These are phyloP conservation scores for Bilobella aurantiaca DNA, from an alignment of 1,140 invertebrate genomes.

Conservation along the genomic window DNA sequence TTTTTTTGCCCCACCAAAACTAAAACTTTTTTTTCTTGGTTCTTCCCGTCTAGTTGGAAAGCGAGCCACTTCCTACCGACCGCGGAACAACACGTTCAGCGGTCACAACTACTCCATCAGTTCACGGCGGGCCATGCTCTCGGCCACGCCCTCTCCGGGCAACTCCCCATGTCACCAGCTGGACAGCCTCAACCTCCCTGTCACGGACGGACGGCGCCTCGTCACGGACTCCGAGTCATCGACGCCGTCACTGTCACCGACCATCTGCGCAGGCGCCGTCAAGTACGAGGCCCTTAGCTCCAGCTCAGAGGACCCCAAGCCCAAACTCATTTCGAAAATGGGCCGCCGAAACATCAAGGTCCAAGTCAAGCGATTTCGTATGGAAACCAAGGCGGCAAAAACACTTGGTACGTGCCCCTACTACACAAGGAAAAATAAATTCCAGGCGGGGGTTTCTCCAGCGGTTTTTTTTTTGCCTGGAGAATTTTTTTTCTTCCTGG, in stretches of 20 bases:
- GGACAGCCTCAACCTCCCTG: constrained; percentile 37
- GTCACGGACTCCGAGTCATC: constrained; percentile 30
- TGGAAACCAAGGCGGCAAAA: constrained; percentile 89
- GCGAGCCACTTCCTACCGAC: constrained; percentile 28
- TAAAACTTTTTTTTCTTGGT: not conserved
- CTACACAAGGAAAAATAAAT: constrained; percentile 5
- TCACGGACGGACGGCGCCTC: constrained; percentile 45
- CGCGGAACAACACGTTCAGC: constrained; percentile 36
- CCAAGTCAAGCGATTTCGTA: constrained; percentile 69
- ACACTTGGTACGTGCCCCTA: constrained; percentile 56
- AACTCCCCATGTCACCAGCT: not conserved
- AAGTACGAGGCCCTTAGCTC: constrained; percentile 29
- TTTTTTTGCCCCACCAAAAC: not conserved
- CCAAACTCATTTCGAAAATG: constrained; percentile 58
- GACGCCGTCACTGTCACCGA: constrained; percentile 32
- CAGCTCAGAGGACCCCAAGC: constrained; percentile 42
- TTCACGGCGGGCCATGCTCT: not conserved
- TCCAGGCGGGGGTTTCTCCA: too few relatives aligned
- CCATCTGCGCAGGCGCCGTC: constrained; percentile 10
- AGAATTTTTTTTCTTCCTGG: not conserved
- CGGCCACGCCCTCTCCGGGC: not conserved
- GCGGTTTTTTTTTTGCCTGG: not conserved
- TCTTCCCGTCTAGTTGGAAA: constrained; percentile 19
- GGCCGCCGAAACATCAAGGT: constrained; percentile 76
- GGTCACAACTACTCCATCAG: constrained; percentile 43